These are phyloP conservation scores for Folsomia manolachei DNA, from an alignment of 2,888 invertebrate genomes.

Conservation along the genomic window DNA sequence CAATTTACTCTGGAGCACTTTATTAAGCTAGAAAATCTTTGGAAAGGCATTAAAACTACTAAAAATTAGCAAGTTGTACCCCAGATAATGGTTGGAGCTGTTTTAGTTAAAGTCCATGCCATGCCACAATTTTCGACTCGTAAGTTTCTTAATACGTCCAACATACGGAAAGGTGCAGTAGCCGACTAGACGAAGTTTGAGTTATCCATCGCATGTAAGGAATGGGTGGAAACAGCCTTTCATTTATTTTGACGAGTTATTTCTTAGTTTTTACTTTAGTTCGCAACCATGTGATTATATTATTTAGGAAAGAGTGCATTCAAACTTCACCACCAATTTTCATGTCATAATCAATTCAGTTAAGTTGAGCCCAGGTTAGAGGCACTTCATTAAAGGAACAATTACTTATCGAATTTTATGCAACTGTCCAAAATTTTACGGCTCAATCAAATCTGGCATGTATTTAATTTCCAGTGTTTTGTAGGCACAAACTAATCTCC, in stretches of 20 bases:
- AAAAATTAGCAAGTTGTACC: no score
- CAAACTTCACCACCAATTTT: slow-evolving; percentile 21
- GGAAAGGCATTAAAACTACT: no score
- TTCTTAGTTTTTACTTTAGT: slow-evolving; percentile 31
- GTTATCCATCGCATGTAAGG: slow-evolving; percentile 40
- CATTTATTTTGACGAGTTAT: slow-evolving; percentile 48
- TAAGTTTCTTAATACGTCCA: no score
- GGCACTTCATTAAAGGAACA: not conserved
- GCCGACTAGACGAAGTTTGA: no score
- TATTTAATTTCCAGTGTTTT: not conserved
- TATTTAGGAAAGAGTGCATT: slow-evolving; percentile 1
- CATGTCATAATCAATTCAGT: slow-evolving; percentile 16
- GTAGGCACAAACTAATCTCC: not conserved
- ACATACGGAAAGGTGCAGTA: no score
- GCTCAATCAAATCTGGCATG: slow-evolving; percentile 6
- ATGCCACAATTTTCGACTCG: no score
- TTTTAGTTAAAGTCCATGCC: no score
- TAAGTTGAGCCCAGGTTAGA: not conserved
- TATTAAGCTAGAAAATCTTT: no score
- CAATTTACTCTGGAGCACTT: no score
- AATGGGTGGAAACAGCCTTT: slow-evolving; percentile 47
- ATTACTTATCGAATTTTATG: slow-evolving; percentile 2
- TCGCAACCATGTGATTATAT: slow-evolving; percentile 3
- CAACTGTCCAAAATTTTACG: slow-evolving; percentile 1
- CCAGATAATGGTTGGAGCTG: no score